A percentile compares a stretch with the other conserved stretches of the same genome.
phyloP scores from a whole-genome alignment of 2,113 vertebrate species.

The Cromileptes altivelis region DNA sequence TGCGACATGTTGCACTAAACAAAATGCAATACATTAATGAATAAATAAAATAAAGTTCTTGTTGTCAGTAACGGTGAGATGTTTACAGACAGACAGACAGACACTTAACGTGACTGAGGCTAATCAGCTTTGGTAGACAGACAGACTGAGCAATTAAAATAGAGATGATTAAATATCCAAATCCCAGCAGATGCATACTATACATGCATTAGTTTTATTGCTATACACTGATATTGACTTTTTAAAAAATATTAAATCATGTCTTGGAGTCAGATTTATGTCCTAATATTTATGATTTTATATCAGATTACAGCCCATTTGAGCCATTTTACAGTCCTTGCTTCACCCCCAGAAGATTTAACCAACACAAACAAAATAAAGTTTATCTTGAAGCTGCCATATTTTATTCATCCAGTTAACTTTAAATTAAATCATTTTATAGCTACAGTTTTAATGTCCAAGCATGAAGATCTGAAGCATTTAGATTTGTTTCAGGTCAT shows the following conservation, averaged over 20 bases:
- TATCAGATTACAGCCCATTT: background rate
- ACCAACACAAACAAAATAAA: background rate
- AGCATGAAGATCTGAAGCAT: background rate
- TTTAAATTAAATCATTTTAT: too few relatives aligned
- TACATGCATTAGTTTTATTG: too few relatives aligned
- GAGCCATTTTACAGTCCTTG: background rate
- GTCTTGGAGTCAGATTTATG: background rate
- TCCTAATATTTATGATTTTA: background rate
- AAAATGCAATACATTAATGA: background rate
- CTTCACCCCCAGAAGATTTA: background rate
- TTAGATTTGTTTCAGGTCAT: background rate
- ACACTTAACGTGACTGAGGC: background rate
- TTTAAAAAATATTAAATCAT: background rate
- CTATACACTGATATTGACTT: background rate
- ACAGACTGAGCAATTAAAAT: conserved; percentile 20
- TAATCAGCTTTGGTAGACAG: conserved; percentile 61
- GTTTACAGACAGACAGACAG: background rate
- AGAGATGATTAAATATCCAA: background rate
- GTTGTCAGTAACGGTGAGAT: background rate
- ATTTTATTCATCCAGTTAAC: background rate
- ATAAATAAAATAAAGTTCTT: background rate
- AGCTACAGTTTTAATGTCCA: too few relatives aligned
- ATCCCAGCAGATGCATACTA: background rate
- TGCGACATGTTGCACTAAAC: conserved; percentile 2
- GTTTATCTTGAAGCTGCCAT: background rate